Evolutionary conservation across 2,113 vertebrate species (phyloP), one percentile per base, ranked within the genome.

Genomic region (Dicerorhinus sumatrensis): DNA sequence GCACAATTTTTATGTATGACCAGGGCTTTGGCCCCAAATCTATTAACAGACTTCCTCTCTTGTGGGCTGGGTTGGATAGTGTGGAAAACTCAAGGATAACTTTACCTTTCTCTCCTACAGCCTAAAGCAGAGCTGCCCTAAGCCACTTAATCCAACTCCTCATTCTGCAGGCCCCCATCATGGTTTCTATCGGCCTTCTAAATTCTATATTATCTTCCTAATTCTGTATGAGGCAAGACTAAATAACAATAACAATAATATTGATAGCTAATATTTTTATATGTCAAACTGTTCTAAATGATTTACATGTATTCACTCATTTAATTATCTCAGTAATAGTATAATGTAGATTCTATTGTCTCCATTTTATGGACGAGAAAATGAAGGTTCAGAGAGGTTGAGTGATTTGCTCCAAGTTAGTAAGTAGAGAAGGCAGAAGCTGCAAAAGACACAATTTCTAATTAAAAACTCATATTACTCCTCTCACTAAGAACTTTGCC

Each of bases 371-470:
- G 69, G 69, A 29, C 0, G 13, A 95, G 39, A 14, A 79, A 95
- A 63, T 25, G 72, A 93, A 86, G 63, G 13, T 63, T 51, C 81
- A 76, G 69, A 65, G 25, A 70, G n/a, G n/a, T 9, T 54, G 31
- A 76, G 48, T 95, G 81, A 82, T 90, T 85, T 75, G 5, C 65
- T 96, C 33, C 46, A 87, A 60, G 83, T 85, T 29, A 77, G 31
- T 72, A 60, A 89, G 29, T 9, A 48, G 84, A 67, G 92, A n/a
- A 91, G 62, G 62, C 29, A 82, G 60, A 70, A 81, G 60, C n/a
- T 62, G n/a, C 65, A 46, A 81, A 62, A 48, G 56, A 56, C 33
- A 51, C 20, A 73, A 12, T 29, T 86, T 76, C 18, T 42, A 33
- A 42, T 60, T 95, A 42, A 76, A 63, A 70, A 39, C 17, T 69